Percentiles rank a stretch among this genome's conserved stretches.
phyloP scores from a whole-genome alignment of 2,888 invertebrate genomes.

The Nomada hirtipes region DNA sequence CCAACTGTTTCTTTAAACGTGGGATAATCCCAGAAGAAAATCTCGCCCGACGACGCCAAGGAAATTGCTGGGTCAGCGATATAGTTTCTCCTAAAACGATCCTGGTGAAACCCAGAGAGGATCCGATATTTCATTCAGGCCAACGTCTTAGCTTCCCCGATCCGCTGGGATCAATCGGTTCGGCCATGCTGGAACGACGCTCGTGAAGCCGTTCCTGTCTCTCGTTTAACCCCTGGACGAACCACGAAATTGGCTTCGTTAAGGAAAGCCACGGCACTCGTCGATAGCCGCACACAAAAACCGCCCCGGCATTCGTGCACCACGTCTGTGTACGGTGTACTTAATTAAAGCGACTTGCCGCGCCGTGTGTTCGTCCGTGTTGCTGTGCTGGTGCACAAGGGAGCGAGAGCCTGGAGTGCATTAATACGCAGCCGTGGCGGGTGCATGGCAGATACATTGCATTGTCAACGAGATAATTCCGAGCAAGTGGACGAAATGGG shows the following conservation, averaged over 20 bases:
- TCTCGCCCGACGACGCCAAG: not conserved
- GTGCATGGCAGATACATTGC: not conserved
- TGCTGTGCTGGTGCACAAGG: not conserved
- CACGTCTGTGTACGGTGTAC: slow-evolving; percentile 23
- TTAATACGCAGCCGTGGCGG: slow-evolving; percentile 49
- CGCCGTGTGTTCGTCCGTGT: not conserved
- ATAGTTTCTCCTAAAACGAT: not conserved
- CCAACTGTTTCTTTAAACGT: not conserved
- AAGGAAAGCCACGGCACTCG: slow-evolving; percentile 71
- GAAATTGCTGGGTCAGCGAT: not conserved
- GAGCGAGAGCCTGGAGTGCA: slow-evolving; percentile 29
- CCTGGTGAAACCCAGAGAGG: not conserved
- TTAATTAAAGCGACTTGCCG: slow-evolving; percentile 55
- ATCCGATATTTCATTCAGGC: slow-evolving; percentile 9
- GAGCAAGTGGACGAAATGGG: slow-evolving; percentile 11
- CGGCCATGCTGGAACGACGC: slow-evolving; percentile 50
- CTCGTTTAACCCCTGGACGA: slow-evolving; percentile 75
- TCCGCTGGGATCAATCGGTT: slow-evolving; percentile 52
- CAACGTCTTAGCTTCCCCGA: slow-evolving; percentile 14
- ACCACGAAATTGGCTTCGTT: slow-evolving; percentile 78
- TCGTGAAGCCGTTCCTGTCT: slow-evolving; percentile 52
- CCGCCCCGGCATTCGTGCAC: slow-evolving; percentile 20
- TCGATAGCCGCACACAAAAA: slow-evolving; percentile 43
- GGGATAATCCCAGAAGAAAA: not conserved
- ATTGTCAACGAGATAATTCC: slow-evolving; percentile 48